Conservation (phyloP, 2,113 vertebrate genomes). For the Cromileptes altivelis region DNA sequence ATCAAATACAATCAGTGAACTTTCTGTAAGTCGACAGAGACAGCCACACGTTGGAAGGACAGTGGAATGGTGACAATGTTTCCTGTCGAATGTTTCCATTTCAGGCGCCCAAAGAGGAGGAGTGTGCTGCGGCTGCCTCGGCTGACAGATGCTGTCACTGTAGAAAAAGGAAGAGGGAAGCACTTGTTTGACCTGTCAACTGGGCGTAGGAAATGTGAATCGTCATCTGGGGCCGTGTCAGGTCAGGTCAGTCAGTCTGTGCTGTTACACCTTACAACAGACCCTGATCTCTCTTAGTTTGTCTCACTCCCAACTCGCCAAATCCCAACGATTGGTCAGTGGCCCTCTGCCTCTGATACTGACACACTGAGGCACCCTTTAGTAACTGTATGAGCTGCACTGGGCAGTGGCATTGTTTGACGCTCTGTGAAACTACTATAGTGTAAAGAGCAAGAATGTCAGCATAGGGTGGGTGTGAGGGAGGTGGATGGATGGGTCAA, state of each 20-base stretch:
- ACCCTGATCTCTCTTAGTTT: background rate
- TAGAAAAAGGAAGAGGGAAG: constrained; percentile 65
- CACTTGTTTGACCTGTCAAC: constrained; percentile 50
- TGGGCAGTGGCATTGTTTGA: too few relatives aligned
- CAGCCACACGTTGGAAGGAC: constrained; percentile 8
- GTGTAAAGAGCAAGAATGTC: too few relatives aligned
- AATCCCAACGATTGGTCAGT: too few relatives aligned
- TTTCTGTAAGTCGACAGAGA: background rate
- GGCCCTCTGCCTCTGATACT: too few relatives aligned
- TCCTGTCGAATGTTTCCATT: constrained; percentile 51
- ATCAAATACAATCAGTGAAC: background rate
- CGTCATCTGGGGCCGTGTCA: constrained; percentile 6
- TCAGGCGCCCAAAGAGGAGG: constrained; percentile 26
- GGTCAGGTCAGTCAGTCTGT: constrained; percentile 40
- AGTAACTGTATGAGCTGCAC: too few relatives aligned
- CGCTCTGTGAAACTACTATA: too few relatives aligned
- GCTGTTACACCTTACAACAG: background rate
- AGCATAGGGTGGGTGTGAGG: too few relatives aligned
- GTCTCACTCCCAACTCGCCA: too few relatives aligned
- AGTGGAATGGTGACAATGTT: constrained; percentile 22
- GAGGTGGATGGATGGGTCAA: too few relatives aligned
- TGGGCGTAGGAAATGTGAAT: constrained; percentile 59
- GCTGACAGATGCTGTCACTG: constrained; percentile 50
- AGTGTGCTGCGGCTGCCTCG: constrained; percentile 3
- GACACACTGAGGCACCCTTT: too few relatives aligned